Evolutionary conservation across 2,888 invertebrate genomes (phyloP).

Genomic region (Melitaea athalia): DNA sequence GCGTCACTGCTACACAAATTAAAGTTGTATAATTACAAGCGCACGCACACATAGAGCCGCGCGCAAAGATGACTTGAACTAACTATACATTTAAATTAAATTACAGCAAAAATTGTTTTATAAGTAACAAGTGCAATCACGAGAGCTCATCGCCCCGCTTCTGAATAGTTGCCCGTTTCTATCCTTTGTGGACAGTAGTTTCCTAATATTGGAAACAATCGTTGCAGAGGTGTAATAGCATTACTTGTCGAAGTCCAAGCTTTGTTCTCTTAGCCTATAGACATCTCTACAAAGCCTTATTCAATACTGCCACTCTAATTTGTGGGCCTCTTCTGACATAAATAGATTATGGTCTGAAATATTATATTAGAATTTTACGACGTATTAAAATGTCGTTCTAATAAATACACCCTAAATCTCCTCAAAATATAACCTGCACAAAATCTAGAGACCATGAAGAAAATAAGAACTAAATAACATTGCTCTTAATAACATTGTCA

Average conservation of each 20-base stretch:
- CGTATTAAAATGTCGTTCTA: no score
- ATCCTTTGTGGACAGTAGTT: not conserved
- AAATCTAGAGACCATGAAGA: no score
- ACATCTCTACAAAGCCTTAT: not conserved
- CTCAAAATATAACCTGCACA: no score
- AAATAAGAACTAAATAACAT: no score
- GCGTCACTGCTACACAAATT: no score
- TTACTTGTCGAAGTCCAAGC: constrained; percentile 6
- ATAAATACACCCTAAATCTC: no score
- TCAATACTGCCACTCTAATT: not conserved
- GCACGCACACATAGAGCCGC: no score
- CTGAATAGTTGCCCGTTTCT: not conserved
- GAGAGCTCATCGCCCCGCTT: not conserved
- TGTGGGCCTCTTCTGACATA: not conserved
- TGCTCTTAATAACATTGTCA: no score
- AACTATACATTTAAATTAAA: no score
- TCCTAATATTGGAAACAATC: constrained; percentile 2
- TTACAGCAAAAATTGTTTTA: not conserved
- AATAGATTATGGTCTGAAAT: not conserved
- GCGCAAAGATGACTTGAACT: no score
- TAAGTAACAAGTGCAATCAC: constrained; percentile 1
- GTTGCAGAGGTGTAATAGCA: constrained; percentile 8
- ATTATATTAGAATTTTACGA: not conserved
- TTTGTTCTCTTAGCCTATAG: constrained; percentile 2
- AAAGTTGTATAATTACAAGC: no score